Percentiles rank a stretch among this genome's conserved stretches.
These are phyloP conservation scores for Himalopsyche tibetana DNA, from an alignment of 2,888 invertebrate genomes.

Conservation along the genomic window DNA sequence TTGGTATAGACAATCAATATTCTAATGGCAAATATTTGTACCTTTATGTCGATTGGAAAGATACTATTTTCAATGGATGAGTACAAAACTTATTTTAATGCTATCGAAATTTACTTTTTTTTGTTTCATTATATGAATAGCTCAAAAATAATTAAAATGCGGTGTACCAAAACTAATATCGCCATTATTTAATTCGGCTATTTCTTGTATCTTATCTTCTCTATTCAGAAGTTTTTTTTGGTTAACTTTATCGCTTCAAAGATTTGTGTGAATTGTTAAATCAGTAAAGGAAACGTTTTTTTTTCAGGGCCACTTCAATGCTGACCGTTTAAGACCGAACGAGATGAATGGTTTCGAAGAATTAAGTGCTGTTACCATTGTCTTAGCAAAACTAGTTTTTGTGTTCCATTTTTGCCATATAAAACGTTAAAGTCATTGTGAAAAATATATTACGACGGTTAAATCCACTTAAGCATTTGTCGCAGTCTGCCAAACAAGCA, in stretches of 20 bases:
- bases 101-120: no score
- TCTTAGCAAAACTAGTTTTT: neutral
- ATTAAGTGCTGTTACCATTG: slow-evolving; percentile 2
- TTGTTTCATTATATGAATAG: no score
- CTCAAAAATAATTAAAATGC: no score
- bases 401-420: neutral
- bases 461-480: neutral
- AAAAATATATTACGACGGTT: neutral
- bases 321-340: neutral
- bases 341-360: slow-evolving; percentile 12
- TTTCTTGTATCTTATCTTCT: no score
- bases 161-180: no score
- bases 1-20: no score
- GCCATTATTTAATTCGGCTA: no score
- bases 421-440: neutral
- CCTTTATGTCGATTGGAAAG: no score
- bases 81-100: no score
- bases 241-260: neutral
- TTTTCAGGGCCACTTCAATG: neutral
- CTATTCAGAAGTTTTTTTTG: neutral
- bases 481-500: neutral
- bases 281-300: neutral
- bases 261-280: neutral
- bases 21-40: no score
- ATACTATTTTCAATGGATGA: no score